A percentile compares a stretch with the other conserved stretches of the same genome.
phyloP scores from a whole-genome alignment of 2,113 vertebrate species.

The Mastomys natalensis region DNA sequence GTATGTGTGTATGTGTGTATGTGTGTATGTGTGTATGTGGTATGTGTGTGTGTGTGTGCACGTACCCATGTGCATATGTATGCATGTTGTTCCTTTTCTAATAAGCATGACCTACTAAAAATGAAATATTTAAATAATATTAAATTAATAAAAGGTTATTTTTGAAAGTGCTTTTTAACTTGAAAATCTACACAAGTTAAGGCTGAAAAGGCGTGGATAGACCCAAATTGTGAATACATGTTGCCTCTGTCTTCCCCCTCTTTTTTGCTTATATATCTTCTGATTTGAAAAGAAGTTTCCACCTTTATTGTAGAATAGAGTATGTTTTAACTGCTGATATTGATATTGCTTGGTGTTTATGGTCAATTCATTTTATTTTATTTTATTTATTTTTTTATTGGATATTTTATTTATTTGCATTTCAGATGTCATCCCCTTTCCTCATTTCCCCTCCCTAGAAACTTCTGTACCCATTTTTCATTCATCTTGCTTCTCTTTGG shows the following conservation, averaged over 20 bases:
- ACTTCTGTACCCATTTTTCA: not conserved
- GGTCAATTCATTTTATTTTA: not conserved
- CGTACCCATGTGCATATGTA: not conserved
- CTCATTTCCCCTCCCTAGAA: no score
- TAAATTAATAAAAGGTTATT: no score
- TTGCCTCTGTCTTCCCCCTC: not conserved
- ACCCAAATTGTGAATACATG: not conserved
- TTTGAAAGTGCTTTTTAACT: not conserved
- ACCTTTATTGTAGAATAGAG: conserved; percentile 7
- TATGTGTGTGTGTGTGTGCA: not conserved
- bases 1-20: no score
- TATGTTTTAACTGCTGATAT: not conserved
- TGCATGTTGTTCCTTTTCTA: no score
- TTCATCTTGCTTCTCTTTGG: not conserved
- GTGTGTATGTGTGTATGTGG: not conserved
- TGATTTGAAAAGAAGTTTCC: not conserved
- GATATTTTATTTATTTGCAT: no score
- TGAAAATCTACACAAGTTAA: not conserved
- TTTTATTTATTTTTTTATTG: no score
- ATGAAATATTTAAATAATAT: not conserved
- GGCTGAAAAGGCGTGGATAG: not conserved
- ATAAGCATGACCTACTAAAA: not conserved
- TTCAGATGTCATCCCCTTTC: no score
- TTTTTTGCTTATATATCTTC: not conserved
- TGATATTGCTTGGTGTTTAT: not conserved